A percentile compares a stretch with the other conserved stretches of the same genome.
These are phyloP conservation scores for Aspidapion aeneum DNA, from an alignment of 2,888 invertebrate genomes.

Conservation along the genomic window DNA sequence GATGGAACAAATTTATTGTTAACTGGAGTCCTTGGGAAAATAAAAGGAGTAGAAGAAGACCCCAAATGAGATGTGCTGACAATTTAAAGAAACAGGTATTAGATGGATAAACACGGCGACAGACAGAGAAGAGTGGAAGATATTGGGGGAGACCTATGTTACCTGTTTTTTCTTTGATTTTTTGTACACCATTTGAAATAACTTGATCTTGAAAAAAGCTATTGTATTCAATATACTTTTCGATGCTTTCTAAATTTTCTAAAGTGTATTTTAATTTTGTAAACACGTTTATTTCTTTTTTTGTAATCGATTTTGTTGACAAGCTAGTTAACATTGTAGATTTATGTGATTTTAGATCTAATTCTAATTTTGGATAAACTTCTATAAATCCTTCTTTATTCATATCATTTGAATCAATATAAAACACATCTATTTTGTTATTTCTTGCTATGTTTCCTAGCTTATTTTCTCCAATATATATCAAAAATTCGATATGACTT, in stretches of 20 bases:
- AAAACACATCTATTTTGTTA: background rate
- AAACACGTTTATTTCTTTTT: no score
- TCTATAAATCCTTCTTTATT: background rate
- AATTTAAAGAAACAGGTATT: no score
- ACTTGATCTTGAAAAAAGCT: background rate
- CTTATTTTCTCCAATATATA: constrained; percentile 24
- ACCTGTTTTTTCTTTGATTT: constrained; percentile 3
- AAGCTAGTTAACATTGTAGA: no score
- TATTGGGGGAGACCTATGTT: no score
- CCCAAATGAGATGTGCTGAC: no score
- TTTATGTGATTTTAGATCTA: no score
- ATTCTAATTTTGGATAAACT: background rate
- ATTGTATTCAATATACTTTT: background rate
- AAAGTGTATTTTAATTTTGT: background rate
- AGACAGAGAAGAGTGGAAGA: no score
- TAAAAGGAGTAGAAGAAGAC: no score
- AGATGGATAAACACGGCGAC: no score
- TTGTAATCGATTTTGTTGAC: no score
- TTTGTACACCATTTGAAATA: constrained; percentile 5
- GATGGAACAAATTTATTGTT: no score
- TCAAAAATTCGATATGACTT: constrained; percentile 19
- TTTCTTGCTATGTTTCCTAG: constrained; percentile 15
- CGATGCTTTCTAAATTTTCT: background rate
- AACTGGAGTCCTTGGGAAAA: no score
- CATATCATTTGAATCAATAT: constrained; percentile 10